A percentile compares a stretch with the other conserved stretches of the same genome.
phyloP scores from a whole-genome alignment of 23 tunicate genomes.

The Botrylloides violaceus region DNA sequence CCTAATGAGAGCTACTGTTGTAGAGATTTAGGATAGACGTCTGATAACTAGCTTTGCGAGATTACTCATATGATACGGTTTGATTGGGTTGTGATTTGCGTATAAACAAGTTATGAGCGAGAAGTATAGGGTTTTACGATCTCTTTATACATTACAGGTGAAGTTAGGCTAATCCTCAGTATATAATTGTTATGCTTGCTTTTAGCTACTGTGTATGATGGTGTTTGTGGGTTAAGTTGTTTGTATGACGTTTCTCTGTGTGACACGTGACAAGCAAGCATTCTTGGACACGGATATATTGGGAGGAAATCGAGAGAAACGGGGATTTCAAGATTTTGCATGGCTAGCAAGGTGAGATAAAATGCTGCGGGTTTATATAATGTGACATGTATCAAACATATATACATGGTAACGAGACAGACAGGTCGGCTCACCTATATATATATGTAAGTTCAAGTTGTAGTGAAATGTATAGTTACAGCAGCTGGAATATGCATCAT shows the following conservation, averaged over 20 bases:
- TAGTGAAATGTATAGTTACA: too few species aligned
- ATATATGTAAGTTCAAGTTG: too few species aligned
- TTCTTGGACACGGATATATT: background rate
- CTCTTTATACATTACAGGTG: background rate
- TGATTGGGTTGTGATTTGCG: background rate
- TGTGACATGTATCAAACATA: too few species aligned
- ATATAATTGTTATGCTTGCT: background rate
- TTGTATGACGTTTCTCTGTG: background rate
- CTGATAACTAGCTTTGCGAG: background rate
- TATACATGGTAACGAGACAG: too few species aligned
- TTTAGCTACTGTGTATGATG: background rate
- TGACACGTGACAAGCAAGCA: background rate
- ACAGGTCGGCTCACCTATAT: too few species aligned
- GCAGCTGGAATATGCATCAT: too few species aligned
- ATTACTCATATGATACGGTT: background rate
- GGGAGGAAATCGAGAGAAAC: background rate
- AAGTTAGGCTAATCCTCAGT: background rate
- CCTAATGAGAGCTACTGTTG: background rate
- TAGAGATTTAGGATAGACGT: background rate
- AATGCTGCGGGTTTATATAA: too few species aligned
- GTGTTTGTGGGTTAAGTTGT: background rate
- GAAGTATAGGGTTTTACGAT: background rate
- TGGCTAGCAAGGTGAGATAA: conserved; percentile 12
- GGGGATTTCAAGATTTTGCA: background rate
- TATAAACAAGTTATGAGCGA: background rate